phyloP scores from a whole-genome alignment of 2,113 vertebrate species.

The Sprattus sprattus region DNA sequence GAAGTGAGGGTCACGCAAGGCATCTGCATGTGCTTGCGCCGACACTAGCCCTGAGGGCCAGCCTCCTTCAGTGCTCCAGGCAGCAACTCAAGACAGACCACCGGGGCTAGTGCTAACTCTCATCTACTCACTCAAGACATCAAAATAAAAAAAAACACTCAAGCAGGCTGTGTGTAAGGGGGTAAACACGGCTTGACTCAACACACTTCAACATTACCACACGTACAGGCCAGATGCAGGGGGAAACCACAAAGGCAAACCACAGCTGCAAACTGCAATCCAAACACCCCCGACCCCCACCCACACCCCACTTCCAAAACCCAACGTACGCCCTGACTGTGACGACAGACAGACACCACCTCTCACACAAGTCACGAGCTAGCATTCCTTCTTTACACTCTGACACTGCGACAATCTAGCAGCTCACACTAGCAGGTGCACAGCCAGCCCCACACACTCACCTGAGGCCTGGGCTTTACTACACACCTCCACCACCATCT shows the following conservation, averaged over 20 bases:
- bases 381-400: constrained; percentile 19
- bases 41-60: constrained; percentile 3
- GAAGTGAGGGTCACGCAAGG: background rate
- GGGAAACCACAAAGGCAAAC: constrained; percentile 49
- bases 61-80: background rate
- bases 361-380: background rate
- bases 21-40: background rate
- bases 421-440: constrained; percentile 55
- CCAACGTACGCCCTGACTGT: constrained; percentile 46
- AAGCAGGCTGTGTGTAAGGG: background rate
- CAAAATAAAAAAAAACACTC: background rate
- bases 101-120: background rate
- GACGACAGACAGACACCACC: background rate
- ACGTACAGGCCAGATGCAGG: constrained; percentile 52
- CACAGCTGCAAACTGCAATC: constrained; percentile 32
- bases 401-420: constrained; percentile 13
- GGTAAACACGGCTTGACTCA: background rate
- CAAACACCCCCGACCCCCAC: constrained; percentile 44
- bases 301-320: constrained; percentile 53
- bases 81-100: background rate
- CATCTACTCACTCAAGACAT: background rate
- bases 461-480: constrained; percentile 71
- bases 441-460: constrained; percentile 66
- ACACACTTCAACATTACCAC: constrained; percentile 40
- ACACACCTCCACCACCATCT: constrained; percentile 79